phyloP scores from a whole-genome alignment of 92 coral and sea anemone species.

The Bergia sp. region DNA sequence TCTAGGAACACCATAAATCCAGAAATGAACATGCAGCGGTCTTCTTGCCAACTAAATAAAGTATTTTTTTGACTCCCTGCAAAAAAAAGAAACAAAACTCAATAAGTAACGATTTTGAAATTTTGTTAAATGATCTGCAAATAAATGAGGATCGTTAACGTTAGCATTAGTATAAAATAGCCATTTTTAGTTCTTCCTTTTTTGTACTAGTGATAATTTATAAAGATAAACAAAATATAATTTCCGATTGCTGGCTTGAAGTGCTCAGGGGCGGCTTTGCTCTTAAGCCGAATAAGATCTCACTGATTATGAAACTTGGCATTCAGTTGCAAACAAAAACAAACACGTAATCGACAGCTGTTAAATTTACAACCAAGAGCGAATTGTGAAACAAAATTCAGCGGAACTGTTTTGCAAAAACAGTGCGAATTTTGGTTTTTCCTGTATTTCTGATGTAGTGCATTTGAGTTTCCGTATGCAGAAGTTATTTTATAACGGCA shows the following conservation, averaged over 20 bases:
- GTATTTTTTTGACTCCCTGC: conserved; percentile 44
- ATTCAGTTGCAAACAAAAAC: neutral
- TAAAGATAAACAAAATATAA: neutral
- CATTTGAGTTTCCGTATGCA: neutral
- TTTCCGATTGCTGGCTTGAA: conserved; percentile 16
- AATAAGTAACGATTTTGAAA: neutral
- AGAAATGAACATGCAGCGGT: conserved; percentile 2
- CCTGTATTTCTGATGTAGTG: neutral
- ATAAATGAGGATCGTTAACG: neutral
- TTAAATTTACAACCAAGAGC: neutral
- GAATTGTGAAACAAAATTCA: neutral
- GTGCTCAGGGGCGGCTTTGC: conserved; percentile 3
- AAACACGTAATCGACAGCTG: conserved; percentile 1
- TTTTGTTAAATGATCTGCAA: neutral
- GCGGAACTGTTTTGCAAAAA: neutral
- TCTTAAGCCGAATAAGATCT: neutral
- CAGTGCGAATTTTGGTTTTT: neutral
- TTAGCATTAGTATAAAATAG: too few relatives aligned
- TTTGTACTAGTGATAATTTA: neutral
- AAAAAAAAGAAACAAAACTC: neutral
- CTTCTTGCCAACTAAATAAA: conserved; percentile 33
- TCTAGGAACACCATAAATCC: conserved; percentile 18
- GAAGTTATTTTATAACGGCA: neutral
- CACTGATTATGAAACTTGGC: neutral
- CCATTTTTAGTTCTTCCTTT: neutral